These are phyloP conservation scores for Archivesica marissinica DNA, from an alignment of 1,140 invertebrate genomes.

Conservation along the genomic window DNA sequence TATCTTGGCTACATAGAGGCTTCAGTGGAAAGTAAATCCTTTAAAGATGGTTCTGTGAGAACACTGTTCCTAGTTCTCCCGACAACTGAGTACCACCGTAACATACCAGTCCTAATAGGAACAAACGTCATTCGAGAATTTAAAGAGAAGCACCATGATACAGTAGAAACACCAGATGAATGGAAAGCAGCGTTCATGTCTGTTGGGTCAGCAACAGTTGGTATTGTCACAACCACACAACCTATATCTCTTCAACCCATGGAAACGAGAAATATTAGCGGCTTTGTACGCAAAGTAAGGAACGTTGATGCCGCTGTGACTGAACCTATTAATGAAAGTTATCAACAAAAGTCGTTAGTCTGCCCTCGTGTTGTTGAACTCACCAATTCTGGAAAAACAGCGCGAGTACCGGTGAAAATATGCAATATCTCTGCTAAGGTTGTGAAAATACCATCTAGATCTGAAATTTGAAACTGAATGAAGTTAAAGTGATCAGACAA, in stretches of 20 bases:
- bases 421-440: constrained; percentile 15
- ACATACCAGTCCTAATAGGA: constrained; percentile 26
- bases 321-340: not conserved
- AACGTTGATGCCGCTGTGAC: not conserved
- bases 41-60: not conserved
- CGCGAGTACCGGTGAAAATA: not conserved
- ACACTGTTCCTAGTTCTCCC: constrained; percentile 15
- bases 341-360: not conserved
- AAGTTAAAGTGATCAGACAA: constrained; percentile 11
- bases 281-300: not conserved
- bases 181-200: not conserved
- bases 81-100: not conserved
- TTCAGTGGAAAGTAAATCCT: not conserved
- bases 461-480: constrained; percentile 20
- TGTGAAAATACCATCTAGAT: constrained; percentile 3
- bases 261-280: not conserved
- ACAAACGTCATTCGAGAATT: constrained; percentile 17
- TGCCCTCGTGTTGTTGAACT: constrained; percentile 8
- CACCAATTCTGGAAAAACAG: not conserved
- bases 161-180: not conserved
- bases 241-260: not conserved
- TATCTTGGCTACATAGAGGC: constrained; percentile 33
- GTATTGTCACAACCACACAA: not conserved
- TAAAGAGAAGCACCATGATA: not conserved
- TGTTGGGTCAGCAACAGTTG: not conserved